Evolutionary conservation across 1,140 invertebrate species (phyloP).

Genomic region (Calephelis virginiensis): DNA sequence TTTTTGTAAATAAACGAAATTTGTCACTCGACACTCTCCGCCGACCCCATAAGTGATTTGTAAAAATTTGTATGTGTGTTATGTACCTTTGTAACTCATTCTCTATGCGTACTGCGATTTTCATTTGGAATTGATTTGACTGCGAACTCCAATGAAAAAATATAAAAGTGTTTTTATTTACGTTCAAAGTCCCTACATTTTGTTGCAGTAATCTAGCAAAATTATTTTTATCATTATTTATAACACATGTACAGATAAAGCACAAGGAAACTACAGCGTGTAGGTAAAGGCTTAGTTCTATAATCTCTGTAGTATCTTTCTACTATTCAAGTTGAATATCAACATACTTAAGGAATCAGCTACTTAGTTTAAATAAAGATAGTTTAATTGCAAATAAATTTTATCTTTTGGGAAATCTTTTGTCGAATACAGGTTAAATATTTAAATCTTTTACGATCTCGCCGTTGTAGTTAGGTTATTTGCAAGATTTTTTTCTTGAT

Average conservation of each 20-base stretch:
- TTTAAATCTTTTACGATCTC: constrained; percentile 4
- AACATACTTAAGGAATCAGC: constrained; percentile 11
- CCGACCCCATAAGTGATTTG: too few relatives aligned
- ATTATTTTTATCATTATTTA: constrained; percentile 6
- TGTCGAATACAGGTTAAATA: not conserved
- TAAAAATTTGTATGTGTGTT: too few relatives aligned
- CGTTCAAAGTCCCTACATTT: not conserved
- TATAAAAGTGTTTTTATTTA: not conserved
- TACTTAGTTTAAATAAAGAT: constrained; percentile 16
- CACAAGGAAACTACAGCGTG: not conserved
- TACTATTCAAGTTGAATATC: constrained; percentile 8
- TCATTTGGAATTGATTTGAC: too few relatives aligned
- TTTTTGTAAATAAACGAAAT: too few relatives aligned
- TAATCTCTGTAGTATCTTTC: constrained; percentile 6
- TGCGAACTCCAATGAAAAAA: too few relatives aligned
- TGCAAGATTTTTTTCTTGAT: too few relatives aligned
- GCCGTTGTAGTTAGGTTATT: not conserved
- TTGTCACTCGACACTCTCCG: too few relatives aligned
- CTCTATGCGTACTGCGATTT: too few relatives aligned
- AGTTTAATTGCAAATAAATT: constrained; percentile 6
- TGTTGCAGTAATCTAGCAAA: not conserved
- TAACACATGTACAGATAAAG: not conserved
- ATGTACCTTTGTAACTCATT: too few relatives aligned
- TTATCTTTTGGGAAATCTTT: constrained; percentile 1
- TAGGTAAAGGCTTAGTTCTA: constrained; percentile 8